Base-by-base conservation (phyloP, 2,888 invertebrate genomes). In the Phortica okadai region DNA sequence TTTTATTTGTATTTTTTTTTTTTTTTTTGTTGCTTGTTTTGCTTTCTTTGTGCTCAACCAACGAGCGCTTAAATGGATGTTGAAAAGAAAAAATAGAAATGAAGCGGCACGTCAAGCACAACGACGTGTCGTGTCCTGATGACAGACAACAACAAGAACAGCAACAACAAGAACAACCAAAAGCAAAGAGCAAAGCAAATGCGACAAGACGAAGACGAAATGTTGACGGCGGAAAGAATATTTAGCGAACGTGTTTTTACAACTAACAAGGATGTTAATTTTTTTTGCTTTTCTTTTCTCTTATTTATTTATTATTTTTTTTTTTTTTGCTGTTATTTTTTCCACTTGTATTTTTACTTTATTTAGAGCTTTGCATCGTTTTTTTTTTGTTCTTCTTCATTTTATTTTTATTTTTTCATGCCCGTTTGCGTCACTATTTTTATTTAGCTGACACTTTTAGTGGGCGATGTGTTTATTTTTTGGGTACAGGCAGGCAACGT, bases 241-340 rank as follows among this genome's bases (percentile, higher is more conserved):
- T 88, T 88, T 88, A 88, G 87, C 88, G 87, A 88, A 88, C 87
- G 89, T 88, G 89, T 88, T 88, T 89, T 89, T 84, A 85, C 89
- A 88, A 83, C 89, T 89, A 88, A 88, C 88, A 89, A 88, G 87
- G 89, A 85, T 88, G 89, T 89, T 88, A 89, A 89, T 89, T 89
- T 86, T 85, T 83, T 83, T 85, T n/a, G n/a, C 81, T 76, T 58
- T 56, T 33, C 56, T 56, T 41, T 73, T 56, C n/a, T 10, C 16
- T 45, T 70, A 25, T 16, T 78, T 73, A 45, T 76, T 16, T 73
- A 72, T 21, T 81, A 79, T 79, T 79, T 82, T 77, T 33, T 2
- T 33, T 79, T 74, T 81, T 82, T 75, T 80, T 77, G 80, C 80
- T 75, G 21, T 45, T 78, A 77, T 81, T 42, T 67, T 21, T 42